Conservation (phyloP, 2,888 invertebrate genomes). For the Cantharis lateralis region DNA sequence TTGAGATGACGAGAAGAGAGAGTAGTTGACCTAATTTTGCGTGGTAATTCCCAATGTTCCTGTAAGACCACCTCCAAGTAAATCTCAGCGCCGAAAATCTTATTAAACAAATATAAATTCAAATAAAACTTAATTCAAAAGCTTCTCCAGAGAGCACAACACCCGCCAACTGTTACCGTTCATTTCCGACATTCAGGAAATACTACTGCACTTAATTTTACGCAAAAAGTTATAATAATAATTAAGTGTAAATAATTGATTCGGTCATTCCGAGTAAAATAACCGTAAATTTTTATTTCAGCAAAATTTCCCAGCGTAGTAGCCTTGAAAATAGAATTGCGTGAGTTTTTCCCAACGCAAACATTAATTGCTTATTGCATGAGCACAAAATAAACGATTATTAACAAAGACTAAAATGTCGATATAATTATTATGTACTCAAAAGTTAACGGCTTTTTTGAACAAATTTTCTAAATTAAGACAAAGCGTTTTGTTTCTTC, state of each 20-base stretch:
- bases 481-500: background rate
- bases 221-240: background rate
- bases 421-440: background rate
- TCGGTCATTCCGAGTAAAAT: background rate
- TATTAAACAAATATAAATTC: background rate
- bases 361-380: slow-evolving; percentile 2
- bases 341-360: background rate
- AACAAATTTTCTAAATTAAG: background rate
- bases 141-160: background rate
- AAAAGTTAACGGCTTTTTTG: background rate
- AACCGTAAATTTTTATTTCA: background rate
- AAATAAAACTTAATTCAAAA: background rate
- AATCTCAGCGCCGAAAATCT: background rate
- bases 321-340: background rate
- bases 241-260: background rate
- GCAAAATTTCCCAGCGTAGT: background rate
- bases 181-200: background rate
- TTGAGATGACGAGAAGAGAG: background rate
- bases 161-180: background rate
- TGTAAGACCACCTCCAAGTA: background rate
- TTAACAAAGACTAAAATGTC: background rate
- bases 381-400: background rate
- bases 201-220: background rate
- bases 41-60: background rate
- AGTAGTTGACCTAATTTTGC: background rate